phyloP scores from a whole-genome alignment of 2,797 vertebrate species.

The Neomorphus geoffroyi region DNA sequence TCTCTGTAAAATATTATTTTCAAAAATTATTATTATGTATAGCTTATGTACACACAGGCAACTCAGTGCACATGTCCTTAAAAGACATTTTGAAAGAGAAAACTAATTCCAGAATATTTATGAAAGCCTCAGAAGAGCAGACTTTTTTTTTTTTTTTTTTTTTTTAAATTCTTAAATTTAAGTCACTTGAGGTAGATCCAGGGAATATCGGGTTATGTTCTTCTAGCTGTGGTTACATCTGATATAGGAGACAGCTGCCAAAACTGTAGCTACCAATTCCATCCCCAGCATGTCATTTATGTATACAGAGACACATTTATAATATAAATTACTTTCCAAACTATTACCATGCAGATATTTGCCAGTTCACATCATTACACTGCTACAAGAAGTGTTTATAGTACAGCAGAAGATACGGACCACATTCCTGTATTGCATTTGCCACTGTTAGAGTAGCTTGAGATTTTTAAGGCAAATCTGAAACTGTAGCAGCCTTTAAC shows the following conservation, averaged over 20 bases:
- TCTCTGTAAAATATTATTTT: background rate
- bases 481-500: background rate
- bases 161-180: background rate
- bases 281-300: background rate
- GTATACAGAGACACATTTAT: background rate
- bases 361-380: background rate
- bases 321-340: background rate
- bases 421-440: background rate
- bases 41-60: background rate
- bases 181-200: background rate
- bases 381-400: background rate
- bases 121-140: background rate
- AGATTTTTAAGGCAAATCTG: background rate
- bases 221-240: background rate
- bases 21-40: background rate
- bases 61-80: background rate
- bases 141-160: background rate
- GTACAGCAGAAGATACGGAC: background rate
- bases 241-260: background rate
- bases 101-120: background rate
- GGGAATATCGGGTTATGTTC: rapidly evolving
- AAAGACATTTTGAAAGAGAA: background rate
- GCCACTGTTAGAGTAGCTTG: background rate
- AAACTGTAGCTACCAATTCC: background rate
- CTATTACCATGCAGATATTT: background rate